These are phyloP conservation scores for Drosophila trapezifrons DNA, from an alignment of 1,140 invertebrate species.

Conservation along the genomic window DNA sequence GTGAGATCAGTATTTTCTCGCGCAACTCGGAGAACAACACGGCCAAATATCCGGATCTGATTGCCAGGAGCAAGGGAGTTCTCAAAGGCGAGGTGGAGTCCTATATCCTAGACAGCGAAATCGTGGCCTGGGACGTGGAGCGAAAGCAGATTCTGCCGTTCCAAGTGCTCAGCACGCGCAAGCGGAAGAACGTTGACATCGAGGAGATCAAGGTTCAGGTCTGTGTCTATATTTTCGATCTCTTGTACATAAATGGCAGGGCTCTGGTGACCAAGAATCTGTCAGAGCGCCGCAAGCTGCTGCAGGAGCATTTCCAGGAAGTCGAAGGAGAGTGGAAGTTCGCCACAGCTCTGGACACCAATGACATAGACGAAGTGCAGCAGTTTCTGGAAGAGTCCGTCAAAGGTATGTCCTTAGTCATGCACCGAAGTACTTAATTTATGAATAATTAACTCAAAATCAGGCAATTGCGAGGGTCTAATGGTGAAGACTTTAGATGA, in stretches of 20 bases:
- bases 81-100: conserved; percentile 88
- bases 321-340: conserved; percentile 94
- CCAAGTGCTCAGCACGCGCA: conserved; percentile 97
- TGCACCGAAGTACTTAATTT: not conserved
- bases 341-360: conserved; percentile 93
- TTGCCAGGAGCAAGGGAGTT: conserved; percentile 89
- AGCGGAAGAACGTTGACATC: conserved; percentile 96
- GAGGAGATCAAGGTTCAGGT: conserved; percentile 98
- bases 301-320: conserved; percentile 91
- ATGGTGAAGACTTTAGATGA: conserved; percentile 99
- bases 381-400: conserved; percentile 98
- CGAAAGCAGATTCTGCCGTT: conserved; percentile 97
- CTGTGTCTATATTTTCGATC: conserved; percentile 98
- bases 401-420: conserved; percentile 85
- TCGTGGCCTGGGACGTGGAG: conserved; percentile 97
- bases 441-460: not conserved
- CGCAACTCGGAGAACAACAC: conserved; percentile 99
- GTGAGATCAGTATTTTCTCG: conserved; percentile 93
- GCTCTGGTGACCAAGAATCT: conserved; percentile 93
- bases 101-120: conserved; percentile 98
- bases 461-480: conserved; percentile 97
- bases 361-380: conserved; percentile 95
- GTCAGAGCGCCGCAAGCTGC: conserved; percentile 89
- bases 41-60: conserved; percentile 98
- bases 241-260: conserved; percentile 96